Evolutionary conservation across 2,888 invertebrate species (phyloP).

Genomic region (Macrosiphum euphorbiae): DNA sequence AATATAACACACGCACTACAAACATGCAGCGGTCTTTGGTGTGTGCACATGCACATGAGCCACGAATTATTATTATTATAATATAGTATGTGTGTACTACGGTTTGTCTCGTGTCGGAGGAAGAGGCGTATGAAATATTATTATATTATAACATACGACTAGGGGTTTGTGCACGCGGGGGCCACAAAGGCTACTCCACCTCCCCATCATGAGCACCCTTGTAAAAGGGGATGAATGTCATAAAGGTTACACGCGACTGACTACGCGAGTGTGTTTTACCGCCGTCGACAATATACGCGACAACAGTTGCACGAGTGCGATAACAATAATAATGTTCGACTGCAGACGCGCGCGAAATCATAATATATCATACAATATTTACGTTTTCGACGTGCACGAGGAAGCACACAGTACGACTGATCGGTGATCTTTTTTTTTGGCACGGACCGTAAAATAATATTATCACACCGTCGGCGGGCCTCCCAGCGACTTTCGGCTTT

Average conservation of each 20-base stretch:
- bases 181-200: not conserved
- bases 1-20: not conserved
- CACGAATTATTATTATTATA: not conserved
- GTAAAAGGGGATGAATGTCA: constrained; percentile 1
- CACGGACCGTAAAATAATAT: not conserved
- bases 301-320: not conserved
- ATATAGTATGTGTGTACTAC: not conserved
- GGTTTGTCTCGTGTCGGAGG: constrained; percentile 44
- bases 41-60: not conserved
- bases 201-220: not conserved
- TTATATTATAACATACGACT: not conserved
- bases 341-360: not conserved
- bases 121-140: constrained; percentile 30
- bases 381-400: not conserved
- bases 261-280: constrained; percentile 43
- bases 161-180: not conserved
- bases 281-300: constrained; percentile 24
- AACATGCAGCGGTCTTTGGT: not conserved
- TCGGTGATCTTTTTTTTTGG: not conserved
- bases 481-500: not conserved
- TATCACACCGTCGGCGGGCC: not conserved
- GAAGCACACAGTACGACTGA: not conserved
- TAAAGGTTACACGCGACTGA: constrained; percentile 33
- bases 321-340: not conserved
- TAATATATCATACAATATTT: not conserved